Conservation (phyloP, 2,888 invertebrate species). For the Neria commutata region DNA sequence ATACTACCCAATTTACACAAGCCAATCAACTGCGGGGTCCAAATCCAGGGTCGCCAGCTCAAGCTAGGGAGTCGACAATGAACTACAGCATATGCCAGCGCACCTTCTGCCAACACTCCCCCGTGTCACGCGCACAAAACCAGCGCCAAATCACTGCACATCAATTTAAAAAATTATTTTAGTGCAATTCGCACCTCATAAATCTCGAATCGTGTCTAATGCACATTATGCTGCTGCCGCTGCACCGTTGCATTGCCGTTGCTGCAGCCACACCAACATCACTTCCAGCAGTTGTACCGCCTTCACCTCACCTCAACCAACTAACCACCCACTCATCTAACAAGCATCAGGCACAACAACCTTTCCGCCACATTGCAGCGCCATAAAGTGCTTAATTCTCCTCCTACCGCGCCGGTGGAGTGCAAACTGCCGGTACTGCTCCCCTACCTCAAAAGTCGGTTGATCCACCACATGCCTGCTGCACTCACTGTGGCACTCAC, state of each 20-base stretch:
- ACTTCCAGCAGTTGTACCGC: not conserved
- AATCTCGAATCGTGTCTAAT: constrained; percentile 61
- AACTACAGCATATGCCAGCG: not conserved
- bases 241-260: constrained; percentile 9
- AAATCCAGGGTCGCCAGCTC: not conserved
- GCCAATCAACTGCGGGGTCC: not conserved
- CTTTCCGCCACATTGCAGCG: too few species aligned
- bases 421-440: too few species aligned
- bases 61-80: not conserved
- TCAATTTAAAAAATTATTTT: constrained; percentile 54
- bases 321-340: not conserved
- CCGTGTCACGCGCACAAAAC: too few species aligned
- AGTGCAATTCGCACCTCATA: constrained; percentile 61
- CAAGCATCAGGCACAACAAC: not conserved
- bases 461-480: too few species aligned
- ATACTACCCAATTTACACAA: not conserved
- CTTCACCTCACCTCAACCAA: not conserved
- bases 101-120: not conserved
- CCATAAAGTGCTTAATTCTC: too few species aligned
- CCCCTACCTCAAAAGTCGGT: too few species aligned
- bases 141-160: constrained; percentile 25
- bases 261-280: not conserved
- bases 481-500: too few species aligned
- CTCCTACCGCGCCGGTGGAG: too few species aligned
- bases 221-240: constrained; percentile 36